phyloP scores from a whole-genome alignment of 1,140 invertebrate species.

The Ptiloglossa arizonensis region DNA sequence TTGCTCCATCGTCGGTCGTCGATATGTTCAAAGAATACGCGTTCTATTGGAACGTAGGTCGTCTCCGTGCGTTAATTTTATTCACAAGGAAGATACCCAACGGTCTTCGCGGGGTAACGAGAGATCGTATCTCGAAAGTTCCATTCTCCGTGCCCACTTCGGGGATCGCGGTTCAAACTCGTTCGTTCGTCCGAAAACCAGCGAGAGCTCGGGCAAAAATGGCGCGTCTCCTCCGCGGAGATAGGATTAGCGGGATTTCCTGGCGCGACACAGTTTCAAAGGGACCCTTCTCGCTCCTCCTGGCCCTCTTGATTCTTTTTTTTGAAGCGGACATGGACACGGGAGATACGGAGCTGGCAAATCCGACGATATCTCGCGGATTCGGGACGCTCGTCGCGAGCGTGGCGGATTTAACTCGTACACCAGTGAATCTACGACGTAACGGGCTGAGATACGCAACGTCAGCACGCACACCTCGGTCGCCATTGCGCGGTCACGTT shows the following conservation, averaged over 20 bases:
- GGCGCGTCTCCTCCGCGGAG: background rate
- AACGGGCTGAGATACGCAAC: constrained; percentile 65
- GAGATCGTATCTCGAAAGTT: no score
- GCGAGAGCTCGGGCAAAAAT: constrained; percentile 1
- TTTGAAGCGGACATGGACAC: constrained; percentile 34
- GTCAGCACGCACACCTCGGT: constrained; percentile 58
- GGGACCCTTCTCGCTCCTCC: background rate
- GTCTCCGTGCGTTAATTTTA: no score
- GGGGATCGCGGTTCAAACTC: background rate
- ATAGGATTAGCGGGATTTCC: constrained; percentile 33
- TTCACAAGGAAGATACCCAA: no score
- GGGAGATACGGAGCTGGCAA: constrained; percentile 51
- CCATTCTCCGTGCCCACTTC: no score
- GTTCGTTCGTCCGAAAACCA: background rate
- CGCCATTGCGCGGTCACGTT: constrained; percentile 15
- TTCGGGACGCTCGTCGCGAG: constrained; percentile 53
- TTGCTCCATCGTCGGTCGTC: background rate
- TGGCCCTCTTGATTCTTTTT: no score
- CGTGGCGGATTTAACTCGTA: constrained; percentile 61
- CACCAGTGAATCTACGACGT: constrained; percentile 58
- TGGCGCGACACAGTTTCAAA: constrained; percentile 34
- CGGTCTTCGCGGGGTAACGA: no score
- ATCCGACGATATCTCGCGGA: constrained; percentile 56
- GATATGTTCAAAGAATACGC: no score
- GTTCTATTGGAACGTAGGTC: no score